These are phyloP conservation scores for Plagodis pulveraria DNA, from an alignment of 2,888 invertebrate species.

Conservation along the genomic window DNA sequence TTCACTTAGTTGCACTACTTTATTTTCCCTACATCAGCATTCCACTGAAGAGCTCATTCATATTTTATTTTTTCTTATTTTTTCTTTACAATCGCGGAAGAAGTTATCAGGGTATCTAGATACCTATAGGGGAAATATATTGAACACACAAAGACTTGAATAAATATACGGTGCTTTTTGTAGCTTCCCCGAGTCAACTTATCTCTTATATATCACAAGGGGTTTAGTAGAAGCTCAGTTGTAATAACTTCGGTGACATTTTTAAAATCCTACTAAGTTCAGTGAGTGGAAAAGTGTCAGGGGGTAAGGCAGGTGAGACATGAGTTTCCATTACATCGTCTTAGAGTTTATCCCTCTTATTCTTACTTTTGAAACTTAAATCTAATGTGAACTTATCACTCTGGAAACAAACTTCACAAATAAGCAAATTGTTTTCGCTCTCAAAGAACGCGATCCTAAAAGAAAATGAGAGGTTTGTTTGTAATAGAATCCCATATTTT, in stretches of 20 bases:
- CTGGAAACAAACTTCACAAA: slow-evolving; percentile 15
- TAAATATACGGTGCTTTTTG: slow-evolving; percentile 44
- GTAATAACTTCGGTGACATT: slow-evolving; percentile 27
- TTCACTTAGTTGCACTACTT: not conserved
- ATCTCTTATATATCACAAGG: slow-evolving; percentile 22
- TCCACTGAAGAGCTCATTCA: slow-evolving; percentile 13
- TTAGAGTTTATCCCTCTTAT: slow-evolving; percentile 18
- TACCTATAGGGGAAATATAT: slow-evolving; percentile 34
- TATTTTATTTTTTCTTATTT: slow-evolving; percentile 16
- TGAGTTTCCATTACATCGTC: slow-evolving; percentile 21
- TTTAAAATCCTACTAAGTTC: slow-evolving; percentile 24
- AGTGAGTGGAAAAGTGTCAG: slow-evolving; percentile 16
- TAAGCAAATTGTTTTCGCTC: slow-evolving; percentile 23
- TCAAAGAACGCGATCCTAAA: slow-evolving; percentile 14
- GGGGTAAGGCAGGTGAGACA: slow-evolving; percentile 21
- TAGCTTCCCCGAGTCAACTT: slow-evolving; percentile 21
- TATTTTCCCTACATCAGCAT: slow-evolving; percentile 6
- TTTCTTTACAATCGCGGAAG: slow-evolving; percentile 19
- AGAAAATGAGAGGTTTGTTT: slow-evolving; percentile 15
- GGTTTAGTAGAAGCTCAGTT: slow-evolving; percentile 19
- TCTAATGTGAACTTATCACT: slow-evolving; percentile 15
- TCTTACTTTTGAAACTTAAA: slow-evolving; percentile 19
- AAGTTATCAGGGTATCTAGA: slow-evolving; percentile 23
- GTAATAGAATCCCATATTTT: slow-evolving; percentile 26
- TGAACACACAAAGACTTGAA: slow-evolving; percentile 46